phyloP scores from a whole-genome alignment of 1,140 invertebrate species.

The Conopomorpha cramerella region DNA sequence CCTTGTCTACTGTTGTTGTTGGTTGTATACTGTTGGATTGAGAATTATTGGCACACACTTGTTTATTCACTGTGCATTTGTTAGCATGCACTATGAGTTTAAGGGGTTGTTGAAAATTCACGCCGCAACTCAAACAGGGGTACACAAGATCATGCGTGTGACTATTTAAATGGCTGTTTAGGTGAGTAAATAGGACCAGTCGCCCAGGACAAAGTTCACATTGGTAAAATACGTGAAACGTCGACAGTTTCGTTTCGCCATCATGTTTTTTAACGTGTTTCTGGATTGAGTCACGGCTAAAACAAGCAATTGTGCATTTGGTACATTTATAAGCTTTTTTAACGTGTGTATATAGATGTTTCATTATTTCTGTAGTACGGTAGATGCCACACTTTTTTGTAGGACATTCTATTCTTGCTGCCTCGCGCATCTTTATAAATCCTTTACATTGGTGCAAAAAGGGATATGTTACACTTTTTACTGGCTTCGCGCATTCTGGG shows the following conservation, averaged over 20 bases:
- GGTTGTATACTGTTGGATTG: too few species aligned
- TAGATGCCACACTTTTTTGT: slow-evolving; percentile 35
- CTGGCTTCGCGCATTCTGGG: slow-evolving; percentile 54
- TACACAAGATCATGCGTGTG: slow-evolving; percentile 21
- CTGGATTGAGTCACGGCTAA: slow-evolving; percentile 21
- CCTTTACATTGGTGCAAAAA: slow-evolving; percentile 53
- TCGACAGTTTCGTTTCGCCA: slow-evolving; percentile 9
- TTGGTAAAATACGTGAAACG: slow-evolving; percentile 22
- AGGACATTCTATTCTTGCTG: slow-evolving; percentile 42
- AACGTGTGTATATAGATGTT: slow-evolving; percentile 51
- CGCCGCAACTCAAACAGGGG: slow-evolving; percentile 35
- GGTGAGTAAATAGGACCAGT: slow-evolving; percentile 22
- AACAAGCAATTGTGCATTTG: slow-evolving; percentile 34
- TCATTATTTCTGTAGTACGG: slow-evolving; percentile 37
- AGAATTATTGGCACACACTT: too few species aligned
- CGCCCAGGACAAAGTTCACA: slow-evolving; percentile 34
- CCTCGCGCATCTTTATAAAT: slow-evolving; percentile 54
- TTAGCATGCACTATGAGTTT: slow-evolving; percentile 28
- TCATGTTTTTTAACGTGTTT: slow-evolving; percentile 22
- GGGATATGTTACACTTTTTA: slow-evolving; percentile 23
- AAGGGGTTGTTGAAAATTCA: slow-evolving; percentile 15
- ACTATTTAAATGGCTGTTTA: slow-evolving; percentile 25
- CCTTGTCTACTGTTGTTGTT: too few species aligned
- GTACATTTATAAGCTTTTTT: slow-evolving; percentile 45
- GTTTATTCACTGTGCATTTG: too few species aligned